A percentile compares a stretch with the other conserved stretches of the same genome.
These are phyloP conservation scores for Loripinus fragilis DNA, from an alignment of 2,888 invertebrate genomes.

Conservation along the genomic window DNA sequence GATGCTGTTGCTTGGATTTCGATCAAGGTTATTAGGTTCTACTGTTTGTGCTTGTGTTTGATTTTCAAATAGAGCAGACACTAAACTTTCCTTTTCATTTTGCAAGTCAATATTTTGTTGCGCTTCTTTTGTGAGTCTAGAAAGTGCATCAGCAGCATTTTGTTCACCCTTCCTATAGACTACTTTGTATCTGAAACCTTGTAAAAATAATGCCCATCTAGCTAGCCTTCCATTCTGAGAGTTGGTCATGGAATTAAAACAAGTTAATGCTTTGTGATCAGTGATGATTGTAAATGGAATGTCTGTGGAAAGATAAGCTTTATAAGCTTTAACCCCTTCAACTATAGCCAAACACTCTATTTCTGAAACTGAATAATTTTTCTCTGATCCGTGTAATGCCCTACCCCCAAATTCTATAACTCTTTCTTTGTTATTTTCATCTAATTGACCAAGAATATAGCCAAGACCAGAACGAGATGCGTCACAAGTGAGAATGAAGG, in stretches of 20 bases:
- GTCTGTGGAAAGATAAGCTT: slow-evolving; percentile 20
- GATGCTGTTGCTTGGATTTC: background rate
- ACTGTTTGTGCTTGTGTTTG: too few relatives aligned
- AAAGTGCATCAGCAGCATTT: too few relatives aligned
- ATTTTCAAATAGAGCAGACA: too few relatives aligned
- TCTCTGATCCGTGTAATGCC: too few relatives aligned
- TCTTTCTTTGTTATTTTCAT: slow-evolving; percentile 44
- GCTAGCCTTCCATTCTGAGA: slow-evolving; percentile 42
- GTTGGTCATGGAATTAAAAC: slow-evolving; percentile 10
- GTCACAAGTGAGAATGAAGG: slow-evolving; percentile 54
- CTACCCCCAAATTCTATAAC: too few relatives aligned
- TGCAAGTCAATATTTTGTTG: too few relatives aligned
- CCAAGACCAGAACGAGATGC: slow-evolving; percentile 51
- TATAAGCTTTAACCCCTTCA: slow-evolving; percentile 24
- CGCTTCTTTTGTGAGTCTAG: too few relatives aligned
- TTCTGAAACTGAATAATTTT: slow-evolving; percentile 23
- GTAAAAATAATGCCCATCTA: slow-evolving; percentile 43
- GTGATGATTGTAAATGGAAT: too few relatives aligned
- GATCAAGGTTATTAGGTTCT: too few relatives aligned
- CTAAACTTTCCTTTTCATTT: slow-evolving; percentile 43
- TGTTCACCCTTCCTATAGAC: too few relatives aligned
- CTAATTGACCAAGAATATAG: slow-evolving; percentile 53
- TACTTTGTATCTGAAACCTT: too few relatives aligned
- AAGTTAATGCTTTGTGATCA: too few relatives aligned
- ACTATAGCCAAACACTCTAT: slow-evolving; percentile 26